These are phyloP conservation scores for Pseudomyrmex concolor DNA, from an alignment of 1,140 invertebrate genomes.

Conservation along the genomic window DNA sequence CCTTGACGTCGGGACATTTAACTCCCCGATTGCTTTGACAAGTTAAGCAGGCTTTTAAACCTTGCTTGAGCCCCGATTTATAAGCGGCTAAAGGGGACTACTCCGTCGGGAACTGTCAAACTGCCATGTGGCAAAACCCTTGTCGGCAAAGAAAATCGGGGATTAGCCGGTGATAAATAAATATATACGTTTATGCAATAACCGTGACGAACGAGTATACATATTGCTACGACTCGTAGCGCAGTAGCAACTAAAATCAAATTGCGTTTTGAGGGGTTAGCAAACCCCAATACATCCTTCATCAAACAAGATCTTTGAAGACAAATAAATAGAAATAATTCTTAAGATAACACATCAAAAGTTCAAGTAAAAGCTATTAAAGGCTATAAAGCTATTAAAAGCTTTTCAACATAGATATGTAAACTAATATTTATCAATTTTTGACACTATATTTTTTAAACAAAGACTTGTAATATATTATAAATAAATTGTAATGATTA, in stretches of 20 bases:
- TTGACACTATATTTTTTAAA: neutral
- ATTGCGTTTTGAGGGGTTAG: conserved; percentile 57
- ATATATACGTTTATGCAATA: conserved; percentile 80
- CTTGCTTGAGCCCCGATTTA: conserved; percentile 82
- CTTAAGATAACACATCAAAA: too few relatives aligned
- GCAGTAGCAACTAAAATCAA: conserved; percentile 53
- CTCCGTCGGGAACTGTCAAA: conserved; percentile 80
- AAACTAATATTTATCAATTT: neutral
- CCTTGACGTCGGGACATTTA: conserved; percentile 76
- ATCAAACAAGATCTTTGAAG: conserved; percentile 59
- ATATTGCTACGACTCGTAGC: conserved; percentile 56
- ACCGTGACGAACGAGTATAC: conserved; percentile 76
- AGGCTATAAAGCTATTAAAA: too few relatives aligned
- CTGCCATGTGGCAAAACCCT: conserved; percentile 83
- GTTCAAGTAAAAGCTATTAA: too few relatives aligned
- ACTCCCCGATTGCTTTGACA: conserved; percentile 83
- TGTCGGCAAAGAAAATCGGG: conserved; percentile 80
- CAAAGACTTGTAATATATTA: too few relatives aligned
- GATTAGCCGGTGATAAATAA: conserved; percentile 85
- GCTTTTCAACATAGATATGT: too few relatives aligned
- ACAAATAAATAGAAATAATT: too few relatives aligned
- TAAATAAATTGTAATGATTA: too few relatives aligned
- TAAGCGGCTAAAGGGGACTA: conserved; percentile 75
- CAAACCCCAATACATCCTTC: conserved; percentile 23
- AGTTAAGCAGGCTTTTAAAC: conserved; percentile 84